Evolutionary conservation across 2,888 invertebrate genomes (phyloP).

Genomic region (Philereme vetulata): DNA sequence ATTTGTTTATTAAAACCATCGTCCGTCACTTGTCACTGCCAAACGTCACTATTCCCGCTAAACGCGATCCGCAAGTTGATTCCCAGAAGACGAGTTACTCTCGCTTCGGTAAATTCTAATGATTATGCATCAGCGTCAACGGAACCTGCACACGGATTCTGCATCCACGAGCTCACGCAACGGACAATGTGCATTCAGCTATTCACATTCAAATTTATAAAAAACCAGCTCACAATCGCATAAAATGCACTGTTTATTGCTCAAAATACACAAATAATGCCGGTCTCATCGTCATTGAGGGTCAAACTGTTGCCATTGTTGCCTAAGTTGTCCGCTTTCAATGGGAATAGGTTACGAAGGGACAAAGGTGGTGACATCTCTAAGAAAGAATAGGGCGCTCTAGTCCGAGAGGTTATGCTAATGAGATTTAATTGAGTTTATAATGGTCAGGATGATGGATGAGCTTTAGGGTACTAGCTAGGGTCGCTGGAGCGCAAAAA

Average conservation of each 20-base stretch:
- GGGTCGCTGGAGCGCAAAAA: slow-evolving; percentile 65
- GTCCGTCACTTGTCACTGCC: slow-evolving; percentile 57
- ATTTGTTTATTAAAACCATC: slow-evolving; percentile 28
- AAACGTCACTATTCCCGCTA: slow-evolving; percentile 69
- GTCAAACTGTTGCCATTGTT: slow-evolving; percentile 78
- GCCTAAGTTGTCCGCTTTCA: slow-evolving; percentile 73
- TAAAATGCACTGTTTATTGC: slow-evolving; percentile 83
- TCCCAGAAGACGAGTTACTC: slow-evolving; percentile 64
- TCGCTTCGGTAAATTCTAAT: slow-evolving; percentile 75
- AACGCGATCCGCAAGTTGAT: slow-evolving; percentile 57
- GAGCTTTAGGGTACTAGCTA: slow-evolving; percentile 45
- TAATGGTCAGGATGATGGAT: slow-evolving; percentile 78
- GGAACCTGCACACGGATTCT: slow-evolving; percentile 68
- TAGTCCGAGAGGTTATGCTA: slow-evolving; percentile 72
- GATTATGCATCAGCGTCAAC: slow-evolving; percentile 79
- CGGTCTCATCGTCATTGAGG: slow-evolving; percentile 73
- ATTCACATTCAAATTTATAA: slow-evolving; percentile 74
- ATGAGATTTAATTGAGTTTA: slow-evolving; percentile 84
- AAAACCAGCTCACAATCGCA: slow-evolving; percentile 74
- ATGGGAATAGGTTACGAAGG: slow-evolving; percentile 73
- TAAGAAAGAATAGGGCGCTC: slow-evolving; percentile 64
- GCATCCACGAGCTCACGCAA: slow-evolving; percentile 79
- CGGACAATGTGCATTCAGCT: slow-evolving; percentile 81
- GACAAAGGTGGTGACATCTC: slow-evolving; percentile 82
- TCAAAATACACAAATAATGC: slow-evolving; percentile 82